A percentile compares a stretch with the other conserved stretches of the same genome.
These are phyloP conservation scores for Drosophila silvestris DNA, from an alignment of 2,888 invertebrate species.

Conservation along the genomic window DNA sequence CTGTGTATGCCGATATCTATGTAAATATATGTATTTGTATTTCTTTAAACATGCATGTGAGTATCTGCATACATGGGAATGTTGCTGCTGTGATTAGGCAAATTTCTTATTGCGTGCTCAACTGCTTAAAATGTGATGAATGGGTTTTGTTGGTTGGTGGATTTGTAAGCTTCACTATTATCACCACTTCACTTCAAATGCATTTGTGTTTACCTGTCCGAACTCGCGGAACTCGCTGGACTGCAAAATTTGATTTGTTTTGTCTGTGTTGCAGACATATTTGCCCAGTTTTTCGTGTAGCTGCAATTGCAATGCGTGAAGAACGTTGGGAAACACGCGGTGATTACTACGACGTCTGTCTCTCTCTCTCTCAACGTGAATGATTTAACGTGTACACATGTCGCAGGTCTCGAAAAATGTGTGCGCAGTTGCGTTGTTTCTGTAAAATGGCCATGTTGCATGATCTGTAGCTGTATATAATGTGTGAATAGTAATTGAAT, in stretches of 20 bases:
- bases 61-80: conserved; percentile 26
- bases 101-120: conserved; percentile 61
- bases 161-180: conserved; percentile 57
- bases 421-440: conserved; percentile 51
- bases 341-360: conserved; percentile 58
- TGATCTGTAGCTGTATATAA: background rate
- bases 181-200: conserved; percentile 23
- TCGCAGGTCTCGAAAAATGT: conserved; percentile 41
- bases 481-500: background rate
- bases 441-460: background rate
- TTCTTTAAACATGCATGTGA: conserved; percentile 36
- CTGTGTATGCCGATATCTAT: background rate
- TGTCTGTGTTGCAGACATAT: conserved; percentile 80
- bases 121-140: conserved; percentile 54
- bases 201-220: conserved; percentile 90
- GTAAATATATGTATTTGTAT: conserved; percentile 19
- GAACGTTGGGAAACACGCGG: conserved; percentile 64
- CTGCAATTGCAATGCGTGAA: conserved; percentile 61
- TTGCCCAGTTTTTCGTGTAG: conserved; percentile 40
- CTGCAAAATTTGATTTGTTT: conserved; percentile 89
- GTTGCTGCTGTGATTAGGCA: conserved; percentile 23
- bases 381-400: conserved; percentile 25
- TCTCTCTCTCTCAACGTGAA: conserved; percentile 25
- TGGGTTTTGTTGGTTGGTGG: conserved; percentile 43
- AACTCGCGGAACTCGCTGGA: conserved; percentile 95